Evolutionary conservation across 2,888 invertebrate genomes (phyloP).

Genomic region (Antitype chi): DNA sequence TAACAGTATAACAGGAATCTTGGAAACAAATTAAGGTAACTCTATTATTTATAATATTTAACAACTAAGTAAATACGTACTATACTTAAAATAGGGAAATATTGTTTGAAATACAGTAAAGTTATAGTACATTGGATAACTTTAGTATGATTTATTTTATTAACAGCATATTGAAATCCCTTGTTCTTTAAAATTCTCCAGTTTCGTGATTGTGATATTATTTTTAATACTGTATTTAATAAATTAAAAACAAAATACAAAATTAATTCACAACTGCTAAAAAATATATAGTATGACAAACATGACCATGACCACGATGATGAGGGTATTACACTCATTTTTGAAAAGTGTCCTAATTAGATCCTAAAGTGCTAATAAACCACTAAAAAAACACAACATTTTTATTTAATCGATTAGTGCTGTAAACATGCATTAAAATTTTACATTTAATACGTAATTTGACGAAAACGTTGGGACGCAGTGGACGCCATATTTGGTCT

Average conservation of each 20-base stretch:
- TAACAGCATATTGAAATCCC: not conserved
- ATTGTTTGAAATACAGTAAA: constrained; percentile 6
- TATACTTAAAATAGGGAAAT: constrained; percentile 5
- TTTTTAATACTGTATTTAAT: constrained; percentile 1
- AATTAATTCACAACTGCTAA: too few relatives aligned
- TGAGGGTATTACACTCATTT: too few relatives aligned
- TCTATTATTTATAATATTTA: constrained; percentile 3
- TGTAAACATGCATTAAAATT: too few relatives aligned
- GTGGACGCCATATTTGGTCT: too few relatives aligned
- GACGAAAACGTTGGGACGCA: too few relatives aligned
- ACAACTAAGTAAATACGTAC: not conserved
- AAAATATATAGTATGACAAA: too few relatives aligned
- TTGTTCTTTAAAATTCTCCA: not conserved
- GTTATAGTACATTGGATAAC: constrained; percentile 1
- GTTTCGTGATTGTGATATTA: not conserved
- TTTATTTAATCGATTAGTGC: too few relatives aligned
- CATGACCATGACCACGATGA: too few relatives aligned
- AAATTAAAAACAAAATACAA: not conserved
- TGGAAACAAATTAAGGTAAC: not conserved
- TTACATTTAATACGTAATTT: too few relatives aligned
- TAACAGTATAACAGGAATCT: not conserved
- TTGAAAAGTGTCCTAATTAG: too few relatives aligned
- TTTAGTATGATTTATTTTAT: not conserved
- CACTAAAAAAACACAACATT: too few relatives aligned
- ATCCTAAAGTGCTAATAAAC: too few relatives aligned